A percentile compares a stretch with the other conserved stretches of the same genome.
Conservation (phyloP, 2,888 invertebrate species). For the Euproctis similis region DNA sequence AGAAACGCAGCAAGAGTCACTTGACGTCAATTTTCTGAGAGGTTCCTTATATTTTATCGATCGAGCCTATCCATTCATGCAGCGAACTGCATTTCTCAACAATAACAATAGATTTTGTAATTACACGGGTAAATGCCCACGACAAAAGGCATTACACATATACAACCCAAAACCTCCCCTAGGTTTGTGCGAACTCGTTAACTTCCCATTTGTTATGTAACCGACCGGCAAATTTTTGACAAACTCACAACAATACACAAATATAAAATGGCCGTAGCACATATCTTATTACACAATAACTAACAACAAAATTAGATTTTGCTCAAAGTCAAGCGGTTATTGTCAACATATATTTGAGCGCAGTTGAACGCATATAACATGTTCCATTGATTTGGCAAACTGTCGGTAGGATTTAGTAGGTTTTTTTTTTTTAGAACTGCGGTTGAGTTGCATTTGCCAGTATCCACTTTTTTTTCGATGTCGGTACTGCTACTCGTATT, state of each 20-base stretch:
- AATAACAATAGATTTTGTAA: constrained; percentile 51
- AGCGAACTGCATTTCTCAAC: too few relatives aligned
- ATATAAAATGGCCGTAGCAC: constrained; percentile 40
- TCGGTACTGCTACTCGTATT: too few relatives aligned
- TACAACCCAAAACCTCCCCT: constrained; percentile 34
- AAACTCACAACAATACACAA: constrained; percentile 47
- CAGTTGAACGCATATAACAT: constrained; percentile 59
- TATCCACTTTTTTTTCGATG: too few relatives aligned
- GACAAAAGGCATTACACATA: constrained; percentile 38
- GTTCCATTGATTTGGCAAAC: constrained; percentile 59
- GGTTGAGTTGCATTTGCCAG: constrained; percentile 8
- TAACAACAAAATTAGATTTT: constrained; percentile 74
- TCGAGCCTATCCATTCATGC: too few relatives aligned
- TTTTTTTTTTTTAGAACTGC: constrained; percentile 40
- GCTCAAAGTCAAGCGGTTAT: constrained; percentile 71
- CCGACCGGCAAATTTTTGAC: constrained; percentile 66
- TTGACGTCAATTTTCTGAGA: too few relatives aligned
- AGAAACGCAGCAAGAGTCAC: too few relatives aligned
- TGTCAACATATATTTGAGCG: constrained; percentile 67
- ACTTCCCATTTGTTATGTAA: constrained; percentile 73
- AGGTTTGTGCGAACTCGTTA: constrained; percentile 66
- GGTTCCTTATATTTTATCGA: too few relatives aligned
- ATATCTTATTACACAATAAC: constrained; percentile 70
- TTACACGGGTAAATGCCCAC: constrained; percentile 58
- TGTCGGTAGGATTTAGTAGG: constrained; percentile 56